Percentiles rank a stretch among this genome's conserved stretches.
phyloP scores from a whole-genome alignment of 2,888 invertebrate species.

The Tetrapedia diversipes region DNA sequence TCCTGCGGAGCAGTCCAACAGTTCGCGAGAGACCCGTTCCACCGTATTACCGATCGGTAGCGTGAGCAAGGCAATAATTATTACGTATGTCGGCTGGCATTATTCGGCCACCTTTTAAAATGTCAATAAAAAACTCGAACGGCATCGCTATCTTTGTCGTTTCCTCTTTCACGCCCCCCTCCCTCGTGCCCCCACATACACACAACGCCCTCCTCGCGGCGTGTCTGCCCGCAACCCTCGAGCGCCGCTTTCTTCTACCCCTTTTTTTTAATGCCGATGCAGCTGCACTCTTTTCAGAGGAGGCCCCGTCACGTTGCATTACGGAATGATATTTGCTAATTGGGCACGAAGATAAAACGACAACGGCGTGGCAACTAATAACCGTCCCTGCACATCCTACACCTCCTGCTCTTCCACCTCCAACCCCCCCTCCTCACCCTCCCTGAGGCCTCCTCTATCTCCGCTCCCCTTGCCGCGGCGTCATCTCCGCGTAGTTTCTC shows the following conservation, averaged over 20 bases:
- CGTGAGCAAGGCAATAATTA: slow-evolving; percentile 75
- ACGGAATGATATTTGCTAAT: slow-evolving; percentile 82
- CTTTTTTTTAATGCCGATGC: slow-evolving; percentile 64
- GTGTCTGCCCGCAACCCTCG: slow-evolving; percentile 38
- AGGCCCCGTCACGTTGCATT: slow-evolving; percentile 81
- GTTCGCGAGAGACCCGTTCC: slow-evolving; percentile 33
- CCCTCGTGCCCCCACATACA: slow-evolving; percentile 2
- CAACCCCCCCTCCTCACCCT: not conserved
- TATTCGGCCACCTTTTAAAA: slow-evolving; percentile 74
- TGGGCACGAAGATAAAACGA: slow-evolving; percentile 82
- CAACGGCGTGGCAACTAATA: slow-evolving; percentile 78
- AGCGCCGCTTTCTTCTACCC: slow-evolving; percentile 56
- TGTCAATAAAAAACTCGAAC: slow-evolving; percentile 70
- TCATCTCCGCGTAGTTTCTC: slow-evolving; percentile 54
- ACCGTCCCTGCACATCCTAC: slow-evolving; percentile 73
- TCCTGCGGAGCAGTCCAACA: slow-evolving; percentile 18
- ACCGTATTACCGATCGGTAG: slow-evolving; percentile 61
- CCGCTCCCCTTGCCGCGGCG: slow-evolving; percentile 37
- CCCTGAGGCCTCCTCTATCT: slow-evolving; percentile 21
- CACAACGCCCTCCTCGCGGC: not conserved
- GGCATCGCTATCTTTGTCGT: slow-evolving; percentile 54
- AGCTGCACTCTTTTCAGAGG: slow-evolving; percentile 72
- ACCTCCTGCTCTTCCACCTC: slow-evolving; percentile 20
- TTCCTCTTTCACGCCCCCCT: slow-evolving; percentile 39
- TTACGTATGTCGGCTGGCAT: slow-evolving; percentile 77